Percentiles rank a stretch among this genome's conserved stretches.
Conservation (phyloP, 2,797 vertebrate species). For the Stomatorhinus walkeri region DNA sequence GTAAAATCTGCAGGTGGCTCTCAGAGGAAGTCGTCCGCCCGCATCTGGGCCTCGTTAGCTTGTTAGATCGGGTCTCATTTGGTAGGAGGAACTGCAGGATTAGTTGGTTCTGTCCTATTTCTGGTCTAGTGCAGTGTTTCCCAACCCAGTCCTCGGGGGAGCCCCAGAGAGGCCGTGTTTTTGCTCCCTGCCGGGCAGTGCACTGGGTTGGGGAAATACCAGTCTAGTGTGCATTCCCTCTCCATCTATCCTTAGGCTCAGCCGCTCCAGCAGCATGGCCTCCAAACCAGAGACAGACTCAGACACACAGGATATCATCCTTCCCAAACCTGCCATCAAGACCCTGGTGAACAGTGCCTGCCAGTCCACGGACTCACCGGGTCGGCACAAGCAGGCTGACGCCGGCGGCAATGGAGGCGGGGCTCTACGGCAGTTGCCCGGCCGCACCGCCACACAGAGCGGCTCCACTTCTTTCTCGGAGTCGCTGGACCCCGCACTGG, state of each 20-base stretch:
- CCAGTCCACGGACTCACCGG: conserved; percentile 71
- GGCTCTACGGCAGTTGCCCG: conserved; percentile 68
- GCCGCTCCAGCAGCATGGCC: conserved; percentile 87
- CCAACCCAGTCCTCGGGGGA: neutral
- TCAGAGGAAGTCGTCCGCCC: neutral
- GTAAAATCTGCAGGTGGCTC: neutral
- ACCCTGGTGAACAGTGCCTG: conserved; percentile 67
- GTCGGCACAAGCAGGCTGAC: conserved; percentile 66
- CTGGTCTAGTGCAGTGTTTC: neutral
- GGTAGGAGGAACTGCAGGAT: neutral
- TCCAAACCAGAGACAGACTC: conserved; percentile 91
- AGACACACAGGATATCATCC: conserved; percentile 75
- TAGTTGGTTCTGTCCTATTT: neutral
- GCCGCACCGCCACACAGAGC: conserved; percentile 75
- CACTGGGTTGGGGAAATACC: neutral
- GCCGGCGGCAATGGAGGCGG: conserved; percentile 48
- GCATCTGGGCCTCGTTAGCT: neutral
- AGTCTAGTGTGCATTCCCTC: conserved; percentile 16
- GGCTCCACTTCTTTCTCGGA: conserved; percentile 96
- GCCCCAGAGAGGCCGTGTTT: neutral
- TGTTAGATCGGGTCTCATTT: neutral
- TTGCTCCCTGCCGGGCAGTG: neutral
- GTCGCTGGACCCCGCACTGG: conserved; percentile 84
- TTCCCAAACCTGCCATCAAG: conserved; percentile 76
- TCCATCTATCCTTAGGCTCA: conserved; percentile 63